phyloP scores from a whole-genome alignment of 2,888 invertebrate species.

The Aphodius granarius region DNA sequence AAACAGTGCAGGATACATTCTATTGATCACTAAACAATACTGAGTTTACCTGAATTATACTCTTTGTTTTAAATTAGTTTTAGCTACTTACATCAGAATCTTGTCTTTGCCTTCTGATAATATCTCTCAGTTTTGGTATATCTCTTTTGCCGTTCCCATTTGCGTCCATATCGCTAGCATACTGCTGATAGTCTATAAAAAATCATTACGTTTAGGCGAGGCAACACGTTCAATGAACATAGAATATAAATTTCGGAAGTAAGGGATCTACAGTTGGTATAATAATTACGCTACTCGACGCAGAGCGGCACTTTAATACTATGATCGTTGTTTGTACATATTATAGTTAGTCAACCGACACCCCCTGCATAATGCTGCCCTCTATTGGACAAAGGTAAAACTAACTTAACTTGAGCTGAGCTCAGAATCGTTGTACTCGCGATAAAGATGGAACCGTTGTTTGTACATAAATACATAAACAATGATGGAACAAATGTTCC shows the following conservation, averaged over 20 bases:
- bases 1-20: neutral
- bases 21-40: neutral
- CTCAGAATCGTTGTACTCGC: too few relatives aligned
- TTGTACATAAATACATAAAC: too few relatives aligned
- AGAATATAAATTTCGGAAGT: neutral
- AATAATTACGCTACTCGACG: too few relatives aligned
- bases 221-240: slow-evolving; percentile 5
- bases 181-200: slow-evolving; percentile 16
- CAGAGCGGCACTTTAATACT: too few relatives aligned
- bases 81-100: slow-evolving; percentile 65
- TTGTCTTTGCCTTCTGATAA: slow-evolving; percentile 66
- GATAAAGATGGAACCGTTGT: too few relatives aligned
- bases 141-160: slow-evolving; percentile 64
- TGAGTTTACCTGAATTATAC: neutral
- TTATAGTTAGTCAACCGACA: too few relatives aligned
- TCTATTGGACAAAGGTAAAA: too few relatives aligned
- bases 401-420: too few relatives aligned
- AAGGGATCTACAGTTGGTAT: too few relatives aligned
- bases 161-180: slow-evolving; percentile 52
- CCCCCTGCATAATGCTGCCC: too few relatives aligned
- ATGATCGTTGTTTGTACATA: too few relatives aligned
- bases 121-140: slow-evolving; percentile 62
- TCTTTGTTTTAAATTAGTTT: neutral
- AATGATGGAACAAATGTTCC: too few relatives aligned
- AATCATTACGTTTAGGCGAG: slow-evolving; percentile 21